Evolutionary conservation across 2,113 vertebrate species (phyloP), one percentile per base, ranked within the genome.

Genomic region (Nothocercus julius): DNA sequence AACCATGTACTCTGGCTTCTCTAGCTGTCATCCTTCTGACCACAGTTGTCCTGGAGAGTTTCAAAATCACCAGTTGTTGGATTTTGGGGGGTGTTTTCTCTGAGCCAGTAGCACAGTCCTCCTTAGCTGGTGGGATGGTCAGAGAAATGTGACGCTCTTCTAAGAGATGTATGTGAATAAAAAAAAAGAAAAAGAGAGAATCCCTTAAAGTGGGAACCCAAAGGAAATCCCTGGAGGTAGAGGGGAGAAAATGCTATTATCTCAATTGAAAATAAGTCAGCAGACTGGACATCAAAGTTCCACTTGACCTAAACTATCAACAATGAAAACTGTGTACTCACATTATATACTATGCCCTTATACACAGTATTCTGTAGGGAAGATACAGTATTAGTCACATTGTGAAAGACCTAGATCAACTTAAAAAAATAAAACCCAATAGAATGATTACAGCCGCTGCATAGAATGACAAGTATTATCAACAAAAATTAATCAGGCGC

Each of bases 401-500:
- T 97, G 98, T 98, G 98, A 98, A 99, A 98, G 98, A 99, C 98
- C 98, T 98, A 98, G 98, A 99, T 99, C 98, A 99, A 99, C 98
- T 99, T 99, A 99, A 98, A 98, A 98, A 98, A 99, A 99, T 98
- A 98, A 99, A 99, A 98, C 98, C 98, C 98, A 98, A 99, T 99
- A 98, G 99, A 99, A 99, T 99, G 98, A 99, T 99, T 99, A 99
- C 98, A 98, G 98, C 98, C 98, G 97, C 98, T 97, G 97, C 98
- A 98, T 98, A 98, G 99, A 99, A 99, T 99, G 99, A 99, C 99
- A 99, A 99, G 99, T 99, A 99, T 99, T 99, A 99, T 99, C 99
- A 99, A 99, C 99, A 99, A 99, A 99, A 99, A 99, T 99, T 99
- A 99, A 99, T 99, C 99, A 99, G 99, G 98, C 98, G 98, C 99